These are phyloP conservation scores for Trissolcus japonicus DNA, from an alignment of 2,888 invertebrate species.

Conservation along the genomic window DNA sequence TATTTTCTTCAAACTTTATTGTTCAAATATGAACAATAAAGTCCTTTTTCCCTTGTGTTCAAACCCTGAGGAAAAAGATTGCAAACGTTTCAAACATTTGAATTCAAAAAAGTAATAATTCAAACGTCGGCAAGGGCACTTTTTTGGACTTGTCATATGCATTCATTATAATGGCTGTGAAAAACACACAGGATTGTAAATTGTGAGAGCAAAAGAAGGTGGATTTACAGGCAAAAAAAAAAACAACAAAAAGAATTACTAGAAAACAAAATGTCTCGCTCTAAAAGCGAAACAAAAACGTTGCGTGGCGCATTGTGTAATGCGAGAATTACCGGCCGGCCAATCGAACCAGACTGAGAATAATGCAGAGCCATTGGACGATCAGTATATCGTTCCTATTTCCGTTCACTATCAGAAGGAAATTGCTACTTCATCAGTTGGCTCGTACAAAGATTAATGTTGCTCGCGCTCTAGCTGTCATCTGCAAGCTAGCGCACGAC, in stretches of 20 bases:
- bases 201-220: too few relatives aligned
- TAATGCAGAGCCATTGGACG: conserved; percentile 60
- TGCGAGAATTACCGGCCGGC: conserved; percentile 40
- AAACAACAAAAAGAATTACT: not conserved
- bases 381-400: conserved; percentile 72
- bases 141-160: too few relatives aligned
- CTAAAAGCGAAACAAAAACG: conserved; percentile 3
- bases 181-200: too few relatives aligned
- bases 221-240: too few relatives aligned
- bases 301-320: conserved; percentile 16
- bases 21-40: not conserved
- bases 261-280: not conserved
- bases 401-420: conserved; percentile 72
- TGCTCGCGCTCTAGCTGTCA: conserved; percentile 57
- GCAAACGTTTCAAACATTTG: not conserved
- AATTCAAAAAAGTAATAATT: not conserved
- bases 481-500: conserved; percentile 53
- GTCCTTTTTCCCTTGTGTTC: too few relatives aligned
- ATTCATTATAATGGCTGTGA: too few relatives aligned
- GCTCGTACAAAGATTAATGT: conserved; percentile 64
- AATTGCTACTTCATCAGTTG: conserved; percentile 74
- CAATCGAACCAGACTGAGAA: conserved; percentile 48
- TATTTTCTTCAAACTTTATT: too few relatives aligned
- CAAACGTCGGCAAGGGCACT: not conserved
- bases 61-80: not conserved